A percentile compares a stretch with the other conserved stretches of the same genome.
These are phyloP conservation scores for Chrysopa pallens DNA, from an alignment of 1,140 invertebrate genomes.

Conservation along the genomic window DNA sequence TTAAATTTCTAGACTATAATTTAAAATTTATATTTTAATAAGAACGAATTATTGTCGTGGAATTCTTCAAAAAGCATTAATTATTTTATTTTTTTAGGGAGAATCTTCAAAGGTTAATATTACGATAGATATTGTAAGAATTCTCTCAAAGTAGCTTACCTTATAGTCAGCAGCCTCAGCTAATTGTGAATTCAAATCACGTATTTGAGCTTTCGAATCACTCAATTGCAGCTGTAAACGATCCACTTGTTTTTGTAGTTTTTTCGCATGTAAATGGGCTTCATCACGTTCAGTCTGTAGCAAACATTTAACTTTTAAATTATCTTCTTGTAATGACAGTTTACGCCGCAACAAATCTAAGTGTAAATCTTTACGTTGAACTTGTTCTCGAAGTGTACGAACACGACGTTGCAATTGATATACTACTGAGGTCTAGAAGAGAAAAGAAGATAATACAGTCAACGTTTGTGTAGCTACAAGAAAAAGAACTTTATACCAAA, in stretches of 20 bases:
- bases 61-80: too few species aligned
- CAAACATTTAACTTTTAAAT: conserved; percentile 37
- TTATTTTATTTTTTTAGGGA: too few species aligned
- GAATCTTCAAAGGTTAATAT: too few species aligned
- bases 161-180: conserved; percentile 70
- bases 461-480: not conserved
- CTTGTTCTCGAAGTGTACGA: conserved; percentile 64
- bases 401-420: conserved; percentile 69
- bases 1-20: conserved; percentile 1
- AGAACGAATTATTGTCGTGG: too few species aligned
- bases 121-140: too few species aligned
- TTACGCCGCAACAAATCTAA: conserved; percentile 76
- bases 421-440: conserved; percentile 52
- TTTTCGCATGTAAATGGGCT: conserved; percentile 51
- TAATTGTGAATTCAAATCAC: conserved; percentile 59
- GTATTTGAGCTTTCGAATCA: conserved; percentile 48
- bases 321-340: conserved; percentile 62
- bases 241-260: conserved; percentile 58
- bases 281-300: conserved; percentile 56
- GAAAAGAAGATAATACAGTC: conserved; percentile 2
- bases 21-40: too few species aligned
- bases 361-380: conserved; percentile 80
- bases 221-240: conserved; percentile 48
- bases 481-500: not conserved
- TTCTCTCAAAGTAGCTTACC: too few species aligned